Evolutionary conservation across 64 coral and sea anemone species (phyloP).

Genomic region (Actinia equina): DNA sequence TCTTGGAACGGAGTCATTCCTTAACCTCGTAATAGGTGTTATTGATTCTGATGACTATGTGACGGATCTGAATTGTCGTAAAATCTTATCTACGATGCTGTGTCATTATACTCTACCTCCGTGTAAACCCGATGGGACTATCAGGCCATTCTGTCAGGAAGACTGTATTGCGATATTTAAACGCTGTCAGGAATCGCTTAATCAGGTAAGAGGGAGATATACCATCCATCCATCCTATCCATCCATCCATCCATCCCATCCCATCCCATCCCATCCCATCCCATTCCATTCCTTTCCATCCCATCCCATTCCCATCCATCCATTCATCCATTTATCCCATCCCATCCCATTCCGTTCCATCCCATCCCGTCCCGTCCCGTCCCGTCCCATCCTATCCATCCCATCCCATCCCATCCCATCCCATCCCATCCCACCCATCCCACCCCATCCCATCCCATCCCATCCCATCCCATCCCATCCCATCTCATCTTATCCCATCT

Average conservation of each 20-base stretch:
- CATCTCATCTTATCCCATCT: no score
- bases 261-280: not conserved
- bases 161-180: conserved; percentile 78
- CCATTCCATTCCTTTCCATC: no score
- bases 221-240: no score
- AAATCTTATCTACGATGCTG: conserved; percentile 57
- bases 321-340: not conserved
- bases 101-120: conserved; percentile 89
- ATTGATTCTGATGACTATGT: conserved; percentile 21
- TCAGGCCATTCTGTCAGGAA: conserved; percentile 63
- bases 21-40: not conserved
- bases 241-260: not conserved
- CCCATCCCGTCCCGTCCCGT: not conserved
- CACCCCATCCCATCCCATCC: no score
- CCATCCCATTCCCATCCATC: not conserved
- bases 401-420: not conserved
- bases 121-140: conserved; percentile 39
- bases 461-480: not conserved
- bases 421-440: not conserved
- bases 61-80: conserved; percentile 25
- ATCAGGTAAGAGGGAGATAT: conserved; percentile 13
- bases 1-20: conserved; percentile 41
- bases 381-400: not conserved
- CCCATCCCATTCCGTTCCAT: no score
- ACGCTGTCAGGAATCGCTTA: conserved; percentile 31